A percentile compares a stretch with the other conserved stretches of the same genome.
Evolutionary conservation across 2,113 vertebrate species (phyloP).

Genomic region (Mobula birostris): DNA sequence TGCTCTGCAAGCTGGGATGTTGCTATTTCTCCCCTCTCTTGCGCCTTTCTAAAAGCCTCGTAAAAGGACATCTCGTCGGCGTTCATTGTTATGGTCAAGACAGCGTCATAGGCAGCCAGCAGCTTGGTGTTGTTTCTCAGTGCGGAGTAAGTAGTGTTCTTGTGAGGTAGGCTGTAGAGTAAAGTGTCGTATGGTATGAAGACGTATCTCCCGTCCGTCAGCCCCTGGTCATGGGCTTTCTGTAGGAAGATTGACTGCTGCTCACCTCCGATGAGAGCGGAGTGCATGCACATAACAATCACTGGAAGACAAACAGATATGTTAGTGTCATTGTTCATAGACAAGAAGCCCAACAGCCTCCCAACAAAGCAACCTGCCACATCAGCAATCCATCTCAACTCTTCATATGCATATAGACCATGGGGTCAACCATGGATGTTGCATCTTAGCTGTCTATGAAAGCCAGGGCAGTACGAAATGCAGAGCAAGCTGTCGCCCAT

Average conservation of each 20-base stretch:
- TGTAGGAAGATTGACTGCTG: constrained; percentile 68
- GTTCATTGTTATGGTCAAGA: constrained; percentile 77
- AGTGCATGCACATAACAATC: constrained; percentile 88
- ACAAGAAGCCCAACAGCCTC: background rate
- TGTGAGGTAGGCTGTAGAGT: constrained; percentile 79
- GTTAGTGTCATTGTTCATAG: background rate
- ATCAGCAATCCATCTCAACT: background rate
- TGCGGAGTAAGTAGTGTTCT: constrained; percentile 60
- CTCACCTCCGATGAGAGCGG: constrained; percentile 69
- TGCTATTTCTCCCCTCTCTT: constrained; percentile 57
- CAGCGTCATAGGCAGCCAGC: constrained; percentile 73
- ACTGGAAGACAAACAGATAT: constrained; percentile 55
- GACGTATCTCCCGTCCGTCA: constrained; percentile 74
- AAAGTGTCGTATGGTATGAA: constrained; percentile 80
- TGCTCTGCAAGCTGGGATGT: constrained; percentile 48
- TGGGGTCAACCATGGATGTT: too few species aligned
- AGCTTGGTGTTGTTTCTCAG: constrained; percentile 66
- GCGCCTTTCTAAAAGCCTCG: constrained; percentile 63
- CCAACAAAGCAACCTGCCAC: background rate
- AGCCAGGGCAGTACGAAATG: too few species aligned
- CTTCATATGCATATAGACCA: too few species aligned
- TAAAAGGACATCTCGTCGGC: constrained; percentile 74
- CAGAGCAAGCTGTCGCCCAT: too few species aligned
- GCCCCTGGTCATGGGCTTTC: constrained; percentile 73
- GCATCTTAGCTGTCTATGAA: too few species aligned